Base-by-base conservation (phyloP, 2,113 vertebrate species). In the Hippocampus zosterae region DNA sequence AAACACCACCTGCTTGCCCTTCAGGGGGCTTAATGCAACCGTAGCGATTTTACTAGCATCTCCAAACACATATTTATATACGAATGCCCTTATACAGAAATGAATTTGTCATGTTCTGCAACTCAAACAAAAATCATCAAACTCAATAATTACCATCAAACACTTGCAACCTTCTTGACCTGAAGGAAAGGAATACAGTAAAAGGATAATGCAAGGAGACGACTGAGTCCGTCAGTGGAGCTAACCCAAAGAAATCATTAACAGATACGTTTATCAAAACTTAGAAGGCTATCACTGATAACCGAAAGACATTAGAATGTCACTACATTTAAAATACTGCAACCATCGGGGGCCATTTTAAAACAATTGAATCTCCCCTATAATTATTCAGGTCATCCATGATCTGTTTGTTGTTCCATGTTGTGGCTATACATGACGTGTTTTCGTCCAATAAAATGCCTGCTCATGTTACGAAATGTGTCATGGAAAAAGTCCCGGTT, bases 401-500 rank as follows among this genome's bases (percentile, higher is more conserved):
- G 37, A 6, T 48, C 1, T 50, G 16, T 50, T 50, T 50, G 16
- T 19, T 63, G 61, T n/a, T n/a, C 11, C 5, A 63, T 63, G 15
- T 60, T 29, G 16, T 21, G 40, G 61, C 25, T 33, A 60, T 60
- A 27, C 27, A 29, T 29, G 27, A 60, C 57, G 2, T 60, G 57
- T 60, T 57, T 25, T 27, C 55, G 10, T 12, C 4, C 55, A 16
- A 15, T 33, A 7, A 57, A 9, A 55, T 46, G 29, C 65, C 42
- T 57, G 25, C 25, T 48, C 16, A 48, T 23, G 59, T 66, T 66
- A 55, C 59, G 25, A 21, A 25, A 66, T 57, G 55, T 68, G 61
- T 70, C 76, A 65, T 76, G 46, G 41, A 78, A 86, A 84, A 71
- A 27, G 1, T 15, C 0, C 0, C n/a, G 68, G 64, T 53, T 71